Base-by-base conservation (phyloP, 2,797 vertebrate genomes). In the Cynodonichthys magdalenae region DNA sequence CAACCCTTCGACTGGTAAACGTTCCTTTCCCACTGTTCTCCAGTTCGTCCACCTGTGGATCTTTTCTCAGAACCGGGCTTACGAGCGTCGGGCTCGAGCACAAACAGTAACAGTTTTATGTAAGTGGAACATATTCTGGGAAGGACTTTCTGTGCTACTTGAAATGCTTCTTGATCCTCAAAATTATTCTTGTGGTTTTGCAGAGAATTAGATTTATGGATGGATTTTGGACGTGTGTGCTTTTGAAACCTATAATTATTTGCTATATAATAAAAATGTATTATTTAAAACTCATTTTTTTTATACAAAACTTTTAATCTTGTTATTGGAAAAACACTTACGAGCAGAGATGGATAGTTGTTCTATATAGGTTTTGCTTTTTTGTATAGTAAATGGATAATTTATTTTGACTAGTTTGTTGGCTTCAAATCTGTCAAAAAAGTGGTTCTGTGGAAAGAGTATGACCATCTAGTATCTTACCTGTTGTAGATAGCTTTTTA, bases 171-270 rank as follows among this genome's bases (percentile, higher is more conserved):
- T 78, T 63, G 36, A 42, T 62, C 57, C 47, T 72, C 66, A 41
- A 53, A 66, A 59, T 65, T 69, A 39, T 39, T 59, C 59, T 65
- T 44, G 75, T 12, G 71, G 76, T 77, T 74, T 65, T 4, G 54
- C 0, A 41, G 46, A 45, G 17, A 59, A 56, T 63, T n/a, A 54
- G 64, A 90, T 93, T 95, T 82, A 72, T 24, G 42, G 50, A 44
- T n/a, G 24, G 41, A 63, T 77, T 54, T 24, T 18, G 53, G 47
- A 57, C 59, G 45, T 41, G 53, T 12, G 18, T 59, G 34, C n/a
- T 17, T 59, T 57, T 41, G 28, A 48, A 82, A 73, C 53, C 59
- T 42, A 50, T 56, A 29, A 28, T 59, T 53, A 19, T 51, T 56
- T 12, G 11, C 15, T 56, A 56, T 66, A 28, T 48, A 29, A 63